Evolutionary conservation across 2,888 invertebrate species (phyloP), one percentile per base, ranked within the genome.

Genomic region (Pristionchus fissidentatus): DNA sequence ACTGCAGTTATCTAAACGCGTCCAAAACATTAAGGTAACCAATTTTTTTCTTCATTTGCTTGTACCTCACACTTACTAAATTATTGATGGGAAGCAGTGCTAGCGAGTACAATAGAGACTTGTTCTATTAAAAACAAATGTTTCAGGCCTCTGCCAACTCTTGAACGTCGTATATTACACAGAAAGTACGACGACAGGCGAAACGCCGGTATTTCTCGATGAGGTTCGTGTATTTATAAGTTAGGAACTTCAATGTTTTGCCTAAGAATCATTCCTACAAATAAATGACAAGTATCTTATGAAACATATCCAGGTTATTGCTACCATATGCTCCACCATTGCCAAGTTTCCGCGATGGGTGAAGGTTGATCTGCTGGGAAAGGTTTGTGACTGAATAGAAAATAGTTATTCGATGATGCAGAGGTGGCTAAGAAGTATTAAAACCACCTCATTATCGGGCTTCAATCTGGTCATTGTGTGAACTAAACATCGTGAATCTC

Each of bases 111-210:
- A n/a, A n/a, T n/a, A n/a, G n/a, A n/a, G 0, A 62, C 10, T 35
- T 2, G 62, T 32, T 22, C 10, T 3, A 62, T 35, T 29, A n/a
- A n/a, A n/a, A n/a, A n/a, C 5, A 0, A 3, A n/a, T 29, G n/a
- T 62, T 62, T 7, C 70, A 70, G 70, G 70, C 43, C 70, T 70
- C 19, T 22, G 41, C 13, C 70, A 41, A 3, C 41, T 70, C 19
- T 41, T 70, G n/a, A 70, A 70, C n/a, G 38, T 43, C 13, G 70
- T 70, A 8, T 70, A 70, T 41, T 70, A 70, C 26, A 41, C 70
- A 70, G 70, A 70, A 70, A 70, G 41, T 41, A 41, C 38, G 41
- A n/a, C 2, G 41, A 70, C n/a, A 70, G 70, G 8, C 41, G 41
- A 26, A 41, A 70, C n/a, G n/a, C n/a, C n/a, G 41, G 70, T 26